Base-by-base conservation (phyloP, 2,797 vertebrate genomes). In the Sebastes dallii region DNA sequence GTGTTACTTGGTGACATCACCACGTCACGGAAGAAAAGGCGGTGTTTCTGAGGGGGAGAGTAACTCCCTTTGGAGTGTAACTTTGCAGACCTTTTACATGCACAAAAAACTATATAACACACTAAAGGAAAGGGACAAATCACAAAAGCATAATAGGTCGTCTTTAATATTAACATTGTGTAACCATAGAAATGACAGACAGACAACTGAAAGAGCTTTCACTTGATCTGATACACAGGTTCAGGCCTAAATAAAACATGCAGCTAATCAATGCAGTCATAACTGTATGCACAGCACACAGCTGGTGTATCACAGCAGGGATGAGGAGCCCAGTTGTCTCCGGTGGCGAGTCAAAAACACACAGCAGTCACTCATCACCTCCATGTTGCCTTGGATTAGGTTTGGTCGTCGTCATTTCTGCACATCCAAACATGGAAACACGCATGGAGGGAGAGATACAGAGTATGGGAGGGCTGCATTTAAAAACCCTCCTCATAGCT, bases 261-360 rank as follows among this genome's bases (percentile, higher is more conserved):
- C 66, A 16, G 55, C 13, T 52, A 61, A 34, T 74, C 32, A 4
- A 4, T 65, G 56, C 60, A 59, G n/a, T 62, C 58, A n/a, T 70
- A 61, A 6, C 29, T 6, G 29, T 61, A 30, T 82, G 4, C 65
- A 69, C 67, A 61, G n/a, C 16, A 32, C 64, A 68, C 75, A 84
- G 67, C 77, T 67, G 72, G 58, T 69, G 72, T 13, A 12, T 54
- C 16, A 12, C 42, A 20, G 72, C 71, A 61, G 77, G 68, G 39
- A 25, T 20, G 46, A 83, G 72, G 32, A 72, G 72, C 83, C 77
- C 20, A 9, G n/a, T 0, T n/a, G 36, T 70, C 69, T 46, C 66
- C 18, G 60, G 42, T 62, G 68, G 65, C 89, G 84, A 88, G 74
- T 91, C 85, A 80, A 56, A 77, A 60, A 71, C 29, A 8, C 66